A percentile compares a stretch with the other conserved stretches of the same genome.
Evolutionary conservation across 2,888 invertebrate genomes (phyloP).

Genomic region (Archips xylosteana): DNA sequence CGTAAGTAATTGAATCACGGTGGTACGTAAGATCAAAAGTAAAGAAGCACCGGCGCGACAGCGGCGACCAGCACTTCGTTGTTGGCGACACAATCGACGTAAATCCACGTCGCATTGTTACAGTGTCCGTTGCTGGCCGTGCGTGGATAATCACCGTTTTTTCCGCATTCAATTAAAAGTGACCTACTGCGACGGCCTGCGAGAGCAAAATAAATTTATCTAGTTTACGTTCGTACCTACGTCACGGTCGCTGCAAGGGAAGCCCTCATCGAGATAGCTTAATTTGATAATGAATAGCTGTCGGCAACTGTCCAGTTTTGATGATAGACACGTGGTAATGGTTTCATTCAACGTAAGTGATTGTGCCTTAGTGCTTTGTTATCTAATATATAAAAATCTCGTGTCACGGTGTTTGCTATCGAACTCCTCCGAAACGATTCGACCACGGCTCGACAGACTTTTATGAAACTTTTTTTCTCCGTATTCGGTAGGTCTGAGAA

Average conservation of each 20-base stretch:
- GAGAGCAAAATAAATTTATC: conserved; percentile 61
- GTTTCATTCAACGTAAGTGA: not conserved
- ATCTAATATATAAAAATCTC: too few species aligned
- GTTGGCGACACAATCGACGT: conserved; percentile 45
- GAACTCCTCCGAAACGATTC: too few species aligned
- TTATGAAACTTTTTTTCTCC: too few species aligned
- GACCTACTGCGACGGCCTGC: conserved; percentile 70
- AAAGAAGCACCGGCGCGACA: conserved; percentile 4
- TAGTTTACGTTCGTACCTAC: conserved; percentile 45
- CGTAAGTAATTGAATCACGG: conserved; percentile 39
- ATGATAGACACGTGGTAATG: conserved; percentile 13
- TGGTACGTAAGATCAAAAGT: conserved; percentile 42
- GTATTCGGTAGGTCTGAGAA: too few species aligned
- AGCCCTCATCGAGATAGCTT: conserved; percentile 41
- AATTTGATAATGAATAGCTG: conserved; percentile 24
- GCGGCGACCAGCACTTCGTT: not conserved
- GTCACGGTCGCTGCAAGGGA: conserved; percentile 50
- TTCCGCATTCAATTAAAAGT: conserved; percentile 80
- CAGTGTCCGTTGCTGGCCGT: conserved; percentile 59
- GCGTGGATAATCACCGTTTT: conserved; percentile 79
- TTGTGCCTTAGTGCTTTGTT: not conserved
- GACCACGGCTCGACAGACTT: too few species aligned
- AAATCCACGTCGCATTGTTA: conserved; percentile 63
- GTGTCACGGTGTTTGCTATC: too few species aligned
- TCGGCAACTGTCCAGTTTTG: conserved; percentile 27